A percentile compares a stretch with the other conserved stretches of the same genome.
Evolutionary conservation across 1,140 invertebrate genomes (phyloP).

Genomic region (Brachionus plicatilis): DNA sequence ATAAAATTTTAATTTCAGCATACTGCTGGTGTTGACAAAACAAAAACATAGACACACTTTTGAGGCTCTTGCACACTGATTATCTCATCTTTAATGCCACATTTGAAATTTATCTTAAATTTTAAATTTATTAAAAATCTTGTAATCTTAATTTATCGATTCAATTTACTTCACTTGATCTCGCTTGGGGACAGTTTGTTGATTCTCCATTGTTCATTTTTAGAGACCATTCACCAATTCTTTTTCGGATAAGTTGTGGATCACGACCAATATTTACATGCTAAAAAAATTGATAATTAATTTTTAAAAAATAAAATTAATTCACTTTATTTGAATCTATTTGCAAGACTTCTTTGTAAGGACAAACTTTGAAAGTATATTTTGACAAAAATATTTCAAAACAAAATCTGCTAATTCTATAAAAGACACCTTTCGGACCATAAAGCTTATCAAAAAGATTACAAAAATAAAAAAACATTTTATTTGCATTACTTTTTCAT

Average conservation of each 20-base stretch:
- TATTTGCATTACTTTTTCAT: neutral
- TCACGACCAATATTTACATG: neutral
- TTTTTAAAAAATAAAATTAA: neutral
- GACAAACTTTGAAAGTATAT: slow-evolving; percentile 25
- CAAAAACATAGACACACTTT: slow-evolving; percentile 24
- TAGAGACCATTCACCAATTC: neutral
- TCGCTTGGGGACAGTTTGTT: neutral
- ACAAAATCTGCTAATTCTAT: neutral
- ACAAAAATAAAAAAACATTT: neutral
- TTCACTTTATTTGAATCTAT: neutral
- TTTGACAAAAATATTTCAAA: neutral
- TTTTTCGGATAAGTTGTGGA: neutral
- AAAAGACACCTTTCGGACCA: slow-evolving; percentile 30
- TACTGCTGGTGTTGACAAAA: slow-evolving; percentile 4
- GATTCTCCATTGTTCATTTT: neutral
- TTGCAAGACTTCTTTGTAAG: slow-evolving; percentile 1
- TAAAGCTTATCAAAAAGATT: neutral
- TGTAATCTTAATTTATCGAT: neutral
- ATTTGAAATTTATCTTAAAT: slow-evolving; percentile 2
- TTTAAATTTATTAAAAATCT: neutral
- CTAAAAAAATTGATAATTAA: neutral
- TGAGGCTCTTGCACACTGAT: slow-evolving; percentile 7
- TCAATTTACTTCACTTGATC: neutral
- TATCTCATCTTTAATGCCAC: neutral
- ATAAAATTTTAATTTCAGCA: neutral